phyloP scores from a whole-genome alignment of 2,797 vertebrate genomes.

The Alectoris magna region DNA sequence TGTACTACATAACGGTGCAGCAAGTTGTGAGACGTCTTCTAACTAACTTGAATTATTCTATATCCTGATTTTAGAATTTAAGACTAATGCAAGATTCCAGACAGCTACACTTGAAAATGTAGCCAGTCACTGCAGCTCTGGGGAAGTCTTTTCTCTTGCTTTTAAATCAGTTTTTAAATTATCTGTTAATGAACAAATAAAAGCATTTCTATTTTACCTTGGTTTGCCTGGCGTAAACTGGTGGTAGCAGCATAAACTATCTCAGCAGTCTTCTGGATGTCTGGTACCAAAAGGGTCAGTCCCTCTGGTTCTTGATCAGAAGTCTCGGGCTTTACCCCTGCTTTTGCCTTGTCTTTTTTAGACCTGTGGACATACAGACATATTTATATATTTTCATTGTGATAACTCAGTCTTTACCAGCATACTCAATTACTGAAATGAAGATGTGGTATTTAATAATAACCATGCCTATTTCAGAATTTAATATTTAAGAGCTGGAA shows the following conservation, averaged over 20 bases:
- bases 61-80: neutral
- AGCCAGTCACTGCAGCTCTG: neutral
- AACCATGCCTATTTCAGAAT: neutral
- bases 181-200: neutral
- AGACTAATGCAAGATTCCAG: neutral
- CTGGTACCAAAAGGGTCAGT: slow-evolving; percentile 95
- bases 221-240: slow-evolving; percentile 93
- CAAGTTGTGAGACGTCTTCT: neutral
- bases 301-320: slow-evolving; percentile 97
- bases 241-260: slow-evolving; percentile 95
- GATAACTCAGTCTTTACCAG: neutral
- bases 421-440: neutral
- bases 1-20: neutral
- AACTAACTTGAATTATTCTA: neutral
- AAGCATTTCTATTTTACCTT: slow-evolving; percentile 80
- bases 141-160: neutral
- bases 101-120: neutral
- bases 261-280: slow-evolving; percentile 97
- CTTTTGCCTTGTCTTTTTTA: slow-evolving; percentile 98
- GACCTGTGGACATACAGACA: slow-evolving; percentile 81
- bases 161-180: neutral
- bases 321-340: slow-evolving; percentile 89
- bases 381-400: neutral
- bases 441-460: neutral
- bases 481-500: neutral